phyloP scores from a whole-genome alignment of 2,888 invertebrate species.

The Pollenia amentaria region DNA sequence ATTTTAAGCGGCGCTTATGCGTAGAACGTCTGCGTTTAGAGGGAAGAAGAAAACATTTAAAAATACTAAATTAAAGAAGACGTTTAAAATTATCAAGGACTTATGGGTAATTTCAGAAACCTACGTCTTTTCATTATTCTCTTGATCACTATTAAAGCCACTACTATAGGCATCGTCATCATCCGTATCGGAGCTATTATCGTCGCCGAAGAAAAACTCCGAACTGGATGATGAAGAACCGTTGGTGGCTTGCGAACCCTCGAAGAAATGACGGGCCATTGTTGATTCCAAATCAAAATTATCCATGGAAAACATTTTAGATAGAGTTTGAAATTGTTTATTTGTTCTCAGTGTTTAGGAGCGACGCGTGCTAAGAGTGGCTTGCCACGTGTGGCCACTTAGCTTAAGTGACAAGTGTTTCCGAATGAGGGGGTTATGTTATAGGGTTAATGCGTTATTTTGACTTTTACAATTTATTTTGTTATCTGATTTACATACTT shows the following conservation, averaged over 20 bases:
- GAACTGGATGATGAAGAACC: conserved; percentile 87
- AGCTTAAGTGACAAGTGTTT: conserved; percentile 4
- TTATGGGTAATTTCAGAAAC: conserved; percentile 34
- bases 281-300: conserved; percentile 88
- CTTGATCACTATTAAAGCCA: conserved; percentile 92
- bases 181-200: conserved; percentile 82
- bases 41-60: conserved; percentile 45
- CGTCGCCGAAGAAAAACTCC: conserved; percentile 87
- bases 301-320: conserved; percentile 88
- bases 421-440: background rate
- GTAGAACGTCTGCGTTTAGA: conserved; percentile 78
- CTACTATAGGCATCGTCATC: conserved; percentile 87
- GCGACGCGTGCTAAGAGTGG: conserved; percentile 14
- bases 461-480: conserved; percentile 52
- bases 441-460: background rate
- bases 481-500: conserved; percentile 1
- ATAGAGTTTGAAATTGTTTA: background rate
- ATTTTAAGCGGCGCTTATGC: conserved; percentile 87
- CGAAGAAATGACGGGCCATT: conserved; percentile 88
- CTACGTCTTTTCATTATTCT: conserved; percentile 91
- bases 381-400: conserved; percentile 65
- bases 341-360: background rate
- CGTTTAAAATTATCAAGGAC: background rate
- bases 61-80: conserved; percentile 52
- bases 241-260: conserved; percentile 86